Evolutionary conservation across 2,888 invertebrate species (phyloP).

Genomic region (Hartigia nigra): DNA sequence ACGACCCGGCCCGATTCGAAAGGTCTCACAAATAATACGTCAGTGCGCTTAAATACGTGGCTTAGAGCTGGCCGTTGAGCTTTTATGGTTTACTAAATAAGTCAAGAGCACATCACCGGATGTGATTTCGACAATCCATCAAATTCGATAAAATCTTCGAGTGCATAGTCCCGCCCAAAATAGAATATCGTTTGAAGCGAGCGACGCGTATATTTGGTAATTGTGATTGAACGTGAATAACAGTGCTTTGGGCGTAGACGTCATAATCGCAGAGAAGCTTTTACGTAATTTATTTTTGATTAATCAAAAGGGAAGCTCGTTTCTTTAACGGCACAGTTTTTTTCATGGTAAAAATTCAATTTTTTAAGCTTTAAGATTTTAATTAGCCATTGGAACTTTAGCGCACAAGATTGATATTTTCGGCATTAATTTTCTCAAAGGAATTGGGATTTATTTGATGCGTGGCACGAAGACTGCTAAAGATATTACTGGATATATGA

Average conservation of each 20-base stretch:
- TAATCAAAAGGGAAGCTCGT: not conserved
- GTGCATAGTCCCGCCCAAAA: not conserved
- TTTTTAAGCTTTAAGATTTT: not conserved
- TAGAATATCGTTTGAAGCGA: not conserved
- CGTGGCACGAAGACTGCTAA: not conserved
- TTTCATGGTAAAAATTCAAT: not conserved
- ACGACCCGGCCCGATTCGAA: constrained; percentile 40
- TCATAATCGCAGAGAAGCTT: not conserved
- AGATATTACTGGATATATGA: not conserved
- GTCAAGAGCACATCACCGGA: not conserved
- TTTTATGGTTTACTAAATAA: not conserved
- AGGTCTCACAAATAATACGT: constrained; percentile 34
- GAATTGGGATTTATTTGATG: not conserved
- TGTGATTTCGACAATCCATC: not conserved
- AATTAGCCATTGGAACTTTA: not conserved
- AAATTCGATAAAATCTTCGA: not conserved
- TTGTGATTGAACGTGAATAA: not conserved
- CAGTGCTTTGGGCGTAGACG: not conserved
- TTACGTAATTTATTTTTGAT: not conserved
- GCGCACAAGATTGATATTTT: not conserved
- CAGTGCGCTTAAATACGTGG: constrained; percentile 32
- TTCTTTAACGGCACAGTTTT: not conserved
- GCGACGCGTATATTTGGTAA: not conserved
- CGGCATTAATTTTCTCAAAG: not conserved
- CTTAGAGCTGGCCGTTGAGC: constrained; percentile 1